Evolutionary conservation across 2,888 invertebrate species (phyloP).

Genomic region (Drosophila hamatofila): DNA sequence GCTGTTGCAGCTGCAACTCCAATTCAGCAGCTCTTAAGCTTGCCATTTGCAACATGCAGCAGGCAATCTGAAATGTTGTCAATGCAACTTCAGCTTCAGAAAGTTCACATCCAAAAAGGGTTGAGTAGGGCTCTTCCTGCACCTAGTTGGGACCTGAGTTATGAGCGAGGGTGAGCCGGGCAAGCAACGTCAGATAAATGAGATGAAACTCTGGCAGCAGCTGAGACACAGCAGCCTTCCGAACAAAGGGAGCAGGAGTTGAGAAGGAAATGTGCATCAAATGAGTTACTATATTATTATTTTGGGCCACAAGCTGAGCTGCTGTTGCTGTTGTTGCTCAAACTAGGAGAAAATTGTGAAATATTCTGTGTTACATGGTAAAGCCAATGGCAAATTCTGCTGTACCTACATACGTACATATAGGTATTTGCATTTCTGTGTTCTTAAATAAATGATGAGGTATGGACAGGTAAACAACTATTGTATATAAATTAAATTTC

Average conservation of each 20-base stretch:
- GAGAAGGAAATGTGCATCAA: not conserved
- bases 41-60: constrained; percentile 65
- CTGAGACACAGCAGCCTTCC: constrained; percentile 25
- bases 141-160: constrained; percentile 41
- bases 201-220: constrained; percentile 34
- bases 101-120: constrained; percentile 44
- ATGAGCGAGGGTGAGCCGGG: constrained; percentile 25
- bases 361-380: not conserved
- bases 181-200: constrained; percentile 27
- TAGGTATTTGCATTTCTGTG: not conserved
- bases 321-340: not conserved
- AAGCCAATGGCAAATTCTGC: not conserved
- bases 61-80: constrained; percentile 51
- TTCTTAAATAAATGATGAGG: not conserved
- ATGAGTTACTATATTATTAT: constrained; percentile 33
- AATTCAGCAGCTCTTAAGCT: constrained; percentile 55
- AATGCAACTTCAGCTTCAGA: constrained; percentile 35
- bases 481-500: not conserved
- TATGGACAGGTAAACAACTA: not conserved
- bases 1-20: constrained; percentile 39
- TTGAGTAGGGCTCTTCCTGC: constrained; percentile 37
- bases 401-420: not conserved
- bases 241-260: not conserved
- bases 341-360: not conserved
- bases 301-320: constrained; percentile 8